These are phyloP conservation scores for Numenius arquata DNA, from an alignment of 2,113 vertebrate species.

Conservation along the genomic window DNA sequence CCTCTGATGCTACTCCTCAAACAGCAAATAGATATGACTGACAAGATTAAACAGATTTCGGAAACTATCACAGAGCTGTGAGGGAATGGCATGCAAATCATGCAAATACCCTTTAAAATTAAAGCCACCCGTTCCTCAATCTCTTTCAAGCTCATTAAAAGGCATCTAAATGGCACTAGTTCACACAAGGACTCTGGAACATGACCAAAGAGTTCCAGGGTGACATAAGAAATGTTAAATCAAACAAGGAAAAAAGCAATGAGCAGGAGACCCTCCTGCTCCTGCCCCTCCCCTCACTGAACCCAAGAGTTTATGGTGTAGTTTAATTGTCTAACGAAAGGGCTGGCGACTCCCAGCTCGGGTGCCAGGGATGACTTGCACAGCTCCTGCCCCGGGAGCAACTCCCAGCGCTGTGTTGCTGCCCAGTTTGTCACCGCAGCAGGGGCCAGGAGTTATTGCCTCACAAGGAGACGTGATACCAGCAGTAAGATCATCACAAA, in stretches of 20 bases:
- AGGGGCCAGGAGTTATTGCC: not conserved
- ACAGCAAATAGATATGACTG: rapidly evolving
- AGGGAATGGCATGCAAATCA: not conserved
- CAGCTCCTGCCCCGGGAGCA: not conserved
- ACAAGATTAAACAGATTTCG: not conserved
- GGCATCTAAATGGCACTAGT: not conserved
- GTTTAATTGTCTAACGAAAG: not conserved
- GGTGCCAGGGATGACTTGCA: not conserved
- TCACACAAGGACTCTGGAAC: not conserved
- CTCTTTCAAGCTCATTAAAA: not conserved
- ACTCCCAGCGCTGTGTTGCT: rapidly evolving
- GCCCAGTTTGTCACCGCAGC: not conserved
- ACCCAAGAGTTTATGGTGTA: not conserved
- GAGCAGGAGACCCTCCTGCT: not conserved
- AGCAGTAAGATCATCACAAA: not conserved
- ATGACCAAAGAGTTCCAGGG: not conserved
- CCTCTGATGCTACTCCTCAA: not conserved
- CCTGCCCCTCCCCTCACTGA: not conserved
- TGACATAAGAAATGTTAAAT: not conserved
- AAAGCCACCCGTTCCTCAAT: not conserved
- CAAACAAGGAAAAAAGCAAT: not conserved
- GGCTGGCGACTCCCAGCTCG: not conserved
- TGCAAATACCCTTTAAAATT: not conserved
- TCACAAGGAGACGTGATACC: not conserved
- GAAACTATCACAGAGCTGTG: not conserved